Base-by-base conservation (phyloP, 2,113 vertebrate genomes). In the Poecilia latipinna region DNA sequence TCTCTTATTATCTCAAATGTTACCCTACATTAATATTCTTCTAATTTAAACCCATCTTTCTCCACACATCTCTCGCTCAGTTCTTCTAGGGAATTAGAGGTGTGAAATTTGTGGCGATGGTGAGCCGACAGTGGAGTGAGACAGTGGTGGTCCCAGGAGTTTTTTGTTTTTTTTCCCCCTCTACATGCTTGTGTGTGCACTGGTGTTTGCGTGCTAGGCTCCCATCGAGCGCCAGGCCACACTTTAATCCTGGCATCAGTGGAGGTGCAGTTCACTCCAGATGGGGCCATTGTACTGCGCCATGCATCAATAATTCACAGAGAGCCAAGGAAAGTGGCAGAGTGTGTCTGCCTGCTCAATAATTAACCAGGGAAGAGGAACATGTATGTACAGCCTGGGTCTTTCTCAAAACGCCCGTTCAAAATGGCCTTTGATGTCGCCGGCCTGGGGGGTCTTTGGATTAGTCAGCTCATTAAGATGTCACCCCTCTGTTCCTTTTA, bases 251-350 rank as follows among this genome's bases (percentile, higher is more conserved):
- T 85, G 88, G 80, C 91, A 90, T 86, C 69, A 67, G 90, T 61
- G 26, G 81, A 86, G 89, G 82, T 90, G 69, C 86, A 66, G 63
- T 71, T 84, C 32, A 61, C 86, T 93, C 92, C 93, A 94, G 92
- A 94, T 94, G 92, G 93, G 93, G 78, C 92, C 93, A 90, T 94
- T 94, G 94, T 93, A 77, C 89, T 75, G 82, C 79, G 32, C 87
- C 91, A 83, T 51, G 88, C 90, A 93, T 94, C 91, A 94, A 95
- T 95, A 94, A 94, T 95, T 94, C 89, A 94, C 89, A 6, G 78
- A 86, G 87, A 93, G 87, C 82, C 71, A 78, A 87, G 81, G 90
- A 91, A 93, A 93, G 91, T 91, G 90, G 86, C 82, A 75, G 82
- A 90, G 91, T 91, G 86, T 90, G 90, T 93, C 87, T 92, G 88